These are phyloP conservation scores for Sthenelais limicola DNA, from an alignment of 2,888 invertebrate genomes.

Conservation along the genomic window DNA sequence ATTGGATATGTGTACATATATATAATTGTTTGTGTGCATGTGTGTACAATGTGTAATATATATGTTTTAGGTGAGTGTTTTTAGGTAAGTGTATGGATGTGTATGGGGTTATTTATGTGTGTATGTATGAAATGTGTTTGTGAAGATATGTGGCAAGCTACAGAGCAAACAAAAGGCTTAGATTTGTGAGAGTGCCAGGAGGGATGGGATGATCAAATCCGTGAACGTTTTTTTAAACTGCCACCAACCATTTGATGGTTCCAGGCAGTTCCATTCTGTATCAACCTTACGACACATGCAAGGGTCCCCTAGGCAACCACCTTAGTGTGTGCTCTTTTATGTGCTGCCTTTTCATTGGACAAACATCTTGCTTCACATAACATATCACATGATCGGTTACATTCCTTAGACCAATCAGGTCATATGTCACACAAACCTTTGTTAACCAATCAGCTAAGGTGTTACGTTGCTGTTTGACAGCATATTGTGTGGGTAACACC, in stretches of 20 bases:
- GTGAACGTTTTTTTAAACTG: not conserved
- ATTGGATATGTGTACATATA: constrained; percentile 11
- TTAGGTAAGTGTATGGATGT: constrained; percentile 2
- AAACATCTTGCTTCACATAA: constrained; percentile 22
- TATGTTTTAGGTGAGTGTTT: not conserved
- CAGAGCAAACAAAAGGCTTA: constrained; percentile 19
- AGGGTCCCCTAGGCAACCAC: not conserved
- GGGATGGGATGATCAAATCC: not conserved
- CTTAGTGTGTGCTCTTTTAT: constrained; percentile 1
- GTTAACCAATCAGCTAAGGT: constrained; percentile 36
- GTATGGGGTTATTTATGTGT: not conserved
- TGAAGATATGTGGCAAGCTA: constrained; percentile 35
- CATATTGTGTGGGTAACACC: not conserved
- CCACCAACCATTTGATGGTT: constrained; percentile 24
- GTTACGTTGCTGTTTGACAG: constrained; percentile 33
- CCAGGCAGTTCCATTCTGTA: not conserved
- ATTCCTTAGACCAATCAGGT: constrained; percentile 29
- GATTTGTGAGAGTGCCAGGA: not conserved
- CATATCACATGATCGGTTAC: constrained; percentile 29
- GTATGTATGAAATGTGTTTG: constrained; percentile 5
- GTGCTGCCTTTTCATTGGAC: constrained; percentile 26
- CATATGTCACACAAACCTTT: constrained; percentile 29
- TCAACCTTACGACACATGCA: not conserved
- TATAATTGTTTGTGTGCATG: not conserved
- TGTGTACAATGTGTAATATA: not conserved